Evolutionary conservation across 1,140 invertebrate genomes (phyloP).

Genomic region (Paramacrobiotus metropolitanus): DNA sequence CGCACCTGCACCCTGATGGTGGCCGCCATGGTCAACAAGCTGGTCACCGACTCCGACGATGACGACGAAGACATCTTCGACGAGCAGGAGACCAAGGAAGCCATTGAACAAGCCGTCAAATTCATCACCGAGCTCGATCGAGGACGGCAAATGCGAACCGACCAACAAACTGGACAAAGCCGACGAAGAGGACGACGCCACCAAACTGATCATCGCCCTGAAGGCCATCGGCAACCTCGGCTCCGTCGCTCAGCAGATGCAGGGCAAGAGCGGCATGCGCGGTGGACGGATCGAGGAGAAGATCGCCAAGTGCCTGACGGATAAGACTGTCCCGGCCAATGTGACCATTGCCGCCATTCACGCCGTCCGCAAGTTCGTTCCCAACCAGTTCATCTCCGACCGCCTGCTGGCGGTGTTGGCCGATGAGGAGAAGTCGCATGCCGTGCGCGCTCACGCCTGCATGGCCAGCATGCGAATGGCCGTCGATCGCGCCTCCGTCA

Average conservation of each 20-base stretch:
- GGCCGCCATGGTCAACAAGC: neutral
- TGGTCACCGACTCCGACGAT: neutral
- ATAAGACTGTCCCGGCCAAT: neutral
- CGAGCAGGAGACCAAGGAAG: neutral
- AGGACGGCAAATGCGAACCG: constrained; percentile 1
- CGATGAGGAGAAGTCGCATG: neutral
- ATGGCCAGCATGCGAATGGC: constrained; percentile 1
- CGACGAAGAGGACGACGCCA: neutral
- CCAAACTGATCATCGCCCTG: constrained; percentile 1
- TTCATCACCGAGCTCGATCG: neutral
- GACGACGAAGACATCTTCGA: neutral
- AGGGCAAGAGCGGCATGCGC: neutral
- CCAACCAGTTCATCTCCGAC: neutral
- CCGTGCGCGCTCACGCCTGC: neutral
- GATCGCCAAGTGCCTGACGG: neutral
- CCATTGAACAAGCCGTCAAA: neutral
- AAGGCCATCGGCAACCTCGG: constrained; percentile 3
- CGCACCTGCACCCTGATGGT: constrained; percentile 4
- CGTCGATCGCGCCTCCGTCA: neutral
- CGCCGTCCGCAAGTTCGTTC: neutral
- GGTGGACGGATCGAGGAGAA: neutral
- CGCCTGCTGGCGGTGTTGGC: neutral
- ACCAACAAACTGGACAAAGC: neutral
- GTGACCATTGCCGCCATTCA: neutral
- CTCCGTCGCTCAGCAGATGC: neutral